Evolutionary conservation across 2,113 vertebrate species (phyloP), one percentile per base, ranked within the genome.

Genomic region (Narcine bancroftii): DNA sequence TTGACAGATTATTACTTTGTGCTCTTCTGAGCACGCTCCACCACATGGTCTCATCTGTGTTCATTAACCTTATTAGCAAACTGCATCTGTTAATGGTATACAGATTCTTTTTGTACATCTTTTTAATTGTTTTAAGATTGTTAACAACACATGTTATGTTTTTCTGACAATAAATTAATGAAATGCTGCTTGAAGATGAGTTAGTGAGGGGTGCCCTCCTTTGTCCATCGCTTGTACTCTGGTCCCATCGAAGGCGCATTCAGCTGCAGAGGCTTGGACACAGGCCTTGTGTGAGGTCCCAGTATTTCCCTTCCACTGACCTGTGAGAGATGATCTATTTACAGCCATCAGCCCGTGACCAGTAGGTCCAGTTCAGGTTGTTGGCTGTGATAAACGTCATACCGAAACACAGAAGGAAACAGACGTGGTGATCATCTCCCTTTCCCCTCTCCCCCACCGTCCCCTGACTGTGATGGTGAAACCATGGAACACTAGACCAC

Each of bases 51-150:
- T 21, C 7, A 91, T 91, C 56, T 33, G 0, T 77, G 75, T 72
- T 72, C 6, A 72, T n/a, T 6, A 75, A 75, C 72, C 60, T 33
- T 85, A 85, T 66, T 91, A 33, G 71, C 39, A 65, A 47, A 24
- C 39, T 47, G 24, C 39, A 47, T 91, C 66, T 91, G 87, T 69
- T 91, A 33, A 91, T 47, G 42, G 10, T 36, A 91, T 71, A 45
- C 89, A 91, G 89, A 91, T 91, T 91, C 69, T 91, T 91, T 91
- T 91, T 91, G 63, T 91, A 91, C 65, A 69, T 91, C 26, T 91
- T 91, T 71, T 33, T 69, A 69, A 71, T 69, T 91, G 87, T 91
- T 91, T n/a, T 91, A 42, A 66, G 29, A 69, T 42, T 45, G 29
- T 15, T 47, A 53, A 53, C 79, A 50, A 9, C 79, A 53, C 47